These are phyloP conservation scores for Prenolepis imparis DNA, from an alignment of 2,888 invertebrate species.

Conservation along the genomic window DNA sequence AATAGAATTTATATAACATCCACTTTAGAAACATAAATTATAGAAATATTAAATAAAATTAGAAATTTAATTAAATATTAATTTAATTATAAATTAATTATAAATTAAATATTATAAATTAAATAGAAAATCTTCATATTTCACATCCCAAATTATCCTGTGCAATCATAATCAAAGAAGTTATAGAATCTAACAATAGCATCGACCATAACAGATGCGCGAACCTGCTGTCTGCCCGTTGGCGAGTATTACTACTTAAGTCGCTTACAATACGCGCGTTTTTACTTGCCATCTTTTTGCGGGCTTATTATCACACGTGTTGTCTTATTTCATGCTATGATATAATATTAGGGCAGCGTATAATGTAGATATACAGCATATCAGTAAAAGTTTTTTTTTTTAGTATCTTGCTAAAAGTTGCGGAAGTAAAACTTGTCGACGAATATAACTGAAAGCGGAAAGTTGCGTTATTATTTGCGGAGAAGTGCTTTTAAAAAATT, in stretches of 20 bases:
- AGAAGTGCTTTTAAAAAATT: neutral
- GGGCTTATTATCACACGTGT: neutral
- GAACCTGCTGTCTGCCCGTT: neutral
- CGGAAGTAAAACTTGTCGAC: neutral
- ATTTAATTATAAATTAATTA: too few relatives aligned
- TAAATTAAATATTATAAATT: neutral
- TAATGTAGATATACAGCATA: neutral
- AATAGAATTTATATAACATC: too few relatives aligned
- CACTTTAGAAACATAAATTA: too few relatives aligned
- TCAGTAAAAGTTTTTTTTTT: constrained; percentile 3
- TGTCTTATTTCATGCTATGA: neutral
- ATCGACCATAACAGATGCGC: neutral
- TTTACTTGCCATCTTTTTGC: constrained; percentile 7
- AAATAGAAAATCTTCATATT: neutral
- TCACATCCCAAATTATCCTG: neutral
- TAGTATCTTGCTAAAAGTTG: constrained; percentile 28
- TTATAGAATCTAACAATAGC: neutral
- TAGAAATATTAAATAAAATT: too few relatives aligned
- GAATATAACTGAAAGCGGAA: neutral
- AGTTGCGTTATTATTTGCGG: constrained; percentile 13
- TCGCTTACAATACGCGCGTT: neutral
- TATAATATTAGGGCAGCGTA: neutral
- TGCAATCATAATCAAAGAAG: neutral
- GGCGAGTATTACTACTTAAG: constrained; percentile 23
- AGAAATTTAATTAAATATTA: too few relatives aligned